phyloP scores from a whole-genome alignment of 2,113 vertebrate genomes.

The Lipotes vexillifer region DNA sequence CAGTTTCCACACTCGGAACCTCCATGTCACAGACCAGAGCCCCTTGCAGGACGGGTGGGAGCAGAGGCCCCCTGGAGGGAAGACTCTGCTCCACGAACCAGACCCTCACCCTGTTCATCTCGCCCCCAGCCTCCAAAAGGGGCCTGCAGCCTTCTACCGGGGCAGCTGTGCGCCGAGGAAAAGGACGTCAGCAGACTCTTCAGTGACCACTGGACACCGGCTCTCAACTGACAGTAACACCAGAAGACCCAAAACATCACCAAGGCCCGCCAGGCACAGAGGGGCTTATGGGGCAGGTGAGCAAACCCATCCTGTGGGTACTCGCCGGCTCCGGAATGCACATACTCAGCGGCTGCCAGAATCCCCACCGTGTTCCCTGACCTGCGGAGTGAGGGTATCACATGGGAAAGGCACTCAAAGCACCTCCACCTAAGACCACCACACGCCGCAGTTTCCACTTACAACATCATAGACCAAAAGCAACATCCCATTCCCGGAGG shows the following conservation, averaged over 20 bases:
- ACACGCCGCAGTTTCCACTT: fast-evolving
- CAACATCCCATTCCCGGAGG: no score
- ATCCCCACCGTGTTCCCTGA: fast-evolving
- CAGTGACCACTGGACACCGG: background rate
- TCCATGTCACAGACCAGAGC: background rate
- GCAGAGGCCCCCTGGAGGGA: no score
- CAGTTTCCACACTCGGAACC: background rate
- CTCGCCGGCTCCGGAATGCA: background rate
- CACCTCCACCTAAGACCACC: no score
- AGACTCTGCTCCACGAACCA: background rate
- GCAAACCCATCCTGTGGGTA: background rate
- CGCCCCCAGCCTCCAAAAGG: background rate
- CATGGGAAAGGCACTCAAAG: background rate
- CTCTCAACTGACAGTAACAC: background rate
- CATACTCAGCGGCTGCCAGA: fast-evolving
- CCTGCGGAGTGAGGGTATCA: background rate
- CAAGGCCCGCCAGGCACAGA: background rate
- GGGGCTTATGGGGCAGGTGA: fast-evolving
- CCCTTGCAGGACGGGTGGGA: background rate
- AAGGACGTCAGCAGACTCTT: background rate
- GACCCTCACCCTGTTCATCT: fast-evolving
- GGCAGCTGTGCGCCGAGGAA: no score
- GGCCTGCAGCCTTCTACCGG: background rate
- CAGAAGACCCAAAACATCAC: background rate
- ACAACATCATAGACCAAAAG: fast-evolving